Base-by-base conservation (phyloP, 92 coral and sea anemone species). In the Bergia puertoricense region DNA sequence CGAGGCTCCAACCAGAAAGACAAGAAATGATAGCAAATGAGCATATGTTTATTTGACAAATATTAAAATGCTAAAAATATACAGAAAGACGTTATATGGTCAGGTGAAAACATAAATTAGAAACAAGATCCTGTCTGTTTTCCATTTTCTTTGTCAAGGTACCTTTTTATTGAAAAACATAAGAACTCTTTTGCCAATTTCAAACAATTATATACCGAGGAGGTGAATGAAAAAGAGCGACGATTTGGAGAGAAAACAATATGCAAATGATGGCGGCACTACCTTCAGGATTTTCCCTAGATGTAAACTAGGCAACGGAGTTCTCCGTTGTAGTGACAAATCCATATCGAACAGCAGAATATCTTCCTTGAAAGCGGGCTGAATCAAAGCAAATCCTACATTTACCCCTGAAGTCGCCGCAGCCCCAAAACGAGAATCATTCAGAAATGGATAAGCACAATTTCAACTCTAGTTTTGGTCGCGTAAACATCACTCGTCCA, bases 231-330 rank as follows among this genome's bases (percentile, higher is more conserved):
- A 44, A 40, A 45, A 15, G 38, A 76, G 11, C 50, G 48, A 76
- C 80, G 51, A 76, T 41, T 13, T 76, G 0, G 36, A 62, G 5
- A 5, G 36, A 76, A 40, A 42, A 76, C 15, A 76, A 76, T 43
- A 76, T 76, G 80, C 80, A 76, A 76, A 76, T 76, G 51, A 76
- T n/a, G 38, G 80, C 69, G 69, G 7, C 69, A 40, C 42, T 15
- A 1, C 16, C 54, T 76, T 40, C 23, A 43, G 16, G 80, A 42
- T 45, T 40, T 39, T 6, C 11, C 6, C 30, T 23, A 22, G 46
- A 42, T 8, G 37, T 39, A 40, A 74, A 72, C 20, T 39, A 39
- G 40, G 13, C 80, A 76, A 18, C 51, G 11, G 30, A 42, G 69
- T 62, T 42, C 22, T 38, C 45, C 45, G 13, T 11, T 14, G 36